Evolutionary conservation across 1,140 invertebrate species (phyloP).

Genomic region (Chironomus striatipennis): DNA sequence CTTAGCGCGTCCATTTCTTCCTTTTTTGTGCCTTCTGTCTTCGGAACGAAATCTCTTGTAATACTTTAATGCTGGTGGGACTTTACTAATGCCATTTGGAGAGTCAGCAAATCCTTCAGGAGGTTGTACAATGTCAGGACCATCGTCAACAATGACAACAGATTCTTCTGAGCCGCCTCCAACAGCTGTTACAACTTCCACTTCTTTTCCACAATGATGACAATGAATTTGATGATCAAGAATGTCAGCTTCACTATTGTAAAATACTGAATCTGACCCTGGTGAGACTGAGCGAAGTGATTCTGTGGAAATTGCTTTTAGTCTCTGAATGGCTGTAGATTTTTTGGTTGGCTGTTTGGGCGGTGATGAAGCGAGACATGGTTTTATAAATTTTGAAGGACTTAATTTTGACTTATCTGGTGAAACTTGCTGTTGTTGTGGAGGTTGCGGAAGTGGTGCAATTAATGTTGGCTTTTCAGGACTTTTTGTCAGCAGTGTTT

Average conservation of each 20-base stretch:
- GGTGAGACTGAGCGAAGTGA: conserved; percentile 74
- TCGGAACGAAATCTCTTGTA: conserved; percentile 76
- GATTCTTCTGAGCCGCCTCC: conserved; percentile 40
- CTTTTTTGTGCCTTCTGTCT: conserved; percentile 52
- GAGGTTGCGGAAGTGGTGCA: conserved; percentile 29
- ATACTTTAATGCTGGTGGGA: conserved; percentile 49
- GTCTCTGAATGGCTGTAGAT: conserved; percentile 43
- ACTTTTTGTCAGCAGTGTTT: conserved; percentile 20
- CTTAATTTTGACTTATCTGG: conserved; percentile 28
- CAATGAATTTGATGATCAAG: conserved; percentile 47
- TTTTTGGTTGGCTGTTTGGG: conserved; percentile 25
- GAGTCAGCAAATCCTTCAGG: conserved; percentile 81
- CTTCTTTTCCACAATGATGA: conserved; percentile 70
- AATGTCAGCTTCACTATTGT: conserved; percentile 63
- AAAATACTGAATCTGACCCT: conserved; percentile 80
- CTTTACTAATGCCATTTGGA: conserved; percentile 49
- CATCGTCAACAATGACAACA: conserved; percentile 35
- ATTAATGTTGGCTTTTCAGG: conserved; percentile 28
- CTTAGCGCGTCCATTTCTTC: conserved; percentile 57
- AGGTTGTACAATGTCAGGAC: conserved; percentile 70
- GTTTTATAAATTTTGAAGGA: conserved; percentile 28
- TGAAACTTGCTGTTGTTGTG: conserved; percentile 31
- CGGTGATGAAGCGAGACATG: conserved; percentile 30
- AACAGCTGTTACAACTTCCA: conserved; percentile 47
- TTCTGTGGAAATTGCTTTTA: conserved; percentile 77